Conservation (phyloP, 1,140 invertebrate species). For the Phortica variegata region DNA sequence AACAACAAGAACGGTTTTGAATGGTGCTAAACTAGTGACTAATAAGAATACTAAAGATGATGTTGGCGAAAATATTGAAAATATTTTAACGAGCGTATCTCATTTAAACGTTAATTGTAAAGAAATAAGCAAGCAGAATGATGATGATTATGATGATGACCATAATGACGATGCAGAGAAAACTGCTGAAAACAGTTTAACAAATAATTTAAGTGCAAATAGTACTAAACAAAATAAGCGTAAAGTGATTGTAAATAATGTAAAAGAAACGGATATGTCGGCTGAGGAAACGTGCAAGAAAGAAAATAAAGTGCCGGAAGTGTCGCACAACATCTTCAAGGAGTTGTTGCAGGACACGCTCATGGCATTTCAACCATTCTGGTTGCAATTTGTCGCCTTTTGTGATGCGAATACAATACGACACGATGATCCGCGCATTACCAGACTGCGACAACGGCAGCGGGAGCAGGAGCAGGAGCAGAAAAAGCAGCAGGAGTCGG, state of each 20-base stretch:
- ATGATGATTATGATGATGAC: not conserved
- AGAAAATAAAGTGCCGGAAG: not conserved
- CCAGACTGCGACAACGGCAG: no score
- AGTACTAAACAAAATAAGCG: not conserved
- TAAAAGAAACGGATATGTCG: not conserved
- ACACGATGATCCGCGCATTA: conserved; percentile 17
- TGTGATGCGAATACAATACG: conserved; percentile 18
- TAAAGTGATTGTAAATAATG: conserved; percentile 4
- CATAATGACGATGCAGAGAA: no score
- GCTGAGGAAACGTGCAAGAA: conserved; percentile 1
- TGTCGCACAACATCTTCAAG: no score
- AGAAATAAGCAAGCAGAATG: no score
- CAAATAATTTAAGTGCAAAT: not conserved
- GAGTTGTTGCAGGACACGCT: not conserved
- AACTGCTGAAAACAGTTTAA: no score
- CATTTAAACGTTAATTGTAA: no score
- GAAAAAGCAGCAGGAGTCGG: not conserved
- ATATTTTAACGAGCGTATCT: no score
- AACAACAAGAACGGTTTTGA: conserved; percentile 1
- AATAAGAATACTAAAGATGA: conserved; percentile 7
- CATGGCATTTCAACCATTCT: conserved; percentile 3
- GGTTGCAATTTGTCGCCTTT: conserved; percentile 16
- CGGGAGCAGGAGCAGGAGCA: no score
- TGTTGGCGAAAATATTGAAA: conserved; percentile 2
- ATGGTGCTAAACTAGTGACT: conserved; percentile 12